Evolutionary conservation across 2,113 vertebrate genomes (phyloP).

Genomic region (Colaptes auratus): DNA sequence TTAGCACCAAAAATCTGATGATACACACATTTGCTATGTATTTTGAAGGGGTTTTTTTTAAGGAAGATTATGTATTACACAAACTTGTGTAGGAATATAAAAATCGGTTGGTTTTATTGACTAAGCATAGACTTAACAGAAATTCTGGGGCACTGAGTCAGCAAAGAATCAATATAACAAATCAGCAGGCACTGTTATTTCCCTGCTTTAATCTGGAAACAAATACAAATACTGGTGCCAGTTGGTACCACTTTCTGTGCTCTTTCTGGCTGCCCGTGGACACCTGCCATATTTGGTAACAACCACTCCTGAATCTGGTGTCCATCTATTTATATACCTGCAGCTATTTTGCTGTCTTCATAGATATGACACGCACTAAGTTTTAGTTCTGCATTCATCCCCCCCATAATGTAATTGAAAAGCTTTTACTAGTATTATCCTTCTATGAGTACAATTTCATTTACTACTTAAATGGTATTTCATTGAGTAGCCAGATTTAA

Average conservation of each 20-base stretch:
- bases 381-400: background rate
- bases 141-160: background rate
- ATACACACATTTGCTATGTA: background rate
- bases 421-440: background rate
- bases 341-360: background rate
- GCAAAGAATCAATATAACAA: background rate
- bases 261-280: accelerated
- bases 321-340: background rate
- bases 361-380: accelerated
- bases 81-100: background rate
- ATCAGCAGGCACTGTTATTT: background rate
- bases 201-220: background rate
- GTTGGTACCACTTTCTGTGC: background rate
- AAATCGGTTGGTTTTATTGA: background rate
- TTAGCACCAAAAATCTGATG: background rate
- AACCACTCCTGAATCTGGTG: background rate
- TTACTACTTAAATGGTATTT: background rate
- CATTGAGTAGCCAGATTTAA: background rate
- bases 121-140: background rate
- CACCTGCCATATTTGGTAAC: background rate
- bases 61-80: background rate
- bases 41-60: background rate
- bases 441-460: background rate
- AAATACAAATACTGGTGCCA: background rate
- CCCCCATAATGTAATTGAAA: background rate